phyloP scores from a whole-genome alignment of 2,888 invertebrate genomes.

The Serripes groenlandicus region DNA sequence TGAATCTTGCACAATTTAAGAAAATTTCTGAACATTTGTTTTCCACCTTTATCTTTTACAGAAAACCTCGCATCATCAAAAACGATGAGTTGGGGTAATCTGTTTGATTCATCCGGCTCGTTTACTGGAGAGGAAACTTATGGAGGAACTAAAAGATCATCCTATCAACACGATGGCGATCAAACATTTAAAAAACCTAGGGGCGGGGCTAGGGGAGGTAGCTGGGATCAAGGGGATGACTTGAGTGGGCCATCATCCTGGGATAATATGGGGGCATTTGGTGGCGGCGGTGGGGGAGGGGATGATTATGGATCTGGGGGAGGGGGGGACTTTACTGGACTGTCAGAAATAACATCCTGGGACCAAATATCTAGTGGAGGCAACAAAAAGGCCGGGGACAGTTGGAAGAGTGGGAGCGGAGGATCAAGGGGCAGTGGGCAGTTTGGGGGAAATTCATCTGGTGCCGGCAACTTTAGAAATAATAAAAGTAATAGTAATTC shows the following conservation, averaged over 20 bases:
- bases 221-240: neutral
- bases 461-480: slow-evolving; percentile 51
- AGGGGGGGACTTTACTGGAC: neutral
- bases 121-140: slow-evolving; percentile 1
- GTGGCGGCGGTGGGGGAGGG: neutral
- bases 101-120: slow-evolving; percentile 16
- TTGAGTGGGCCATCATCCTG: slow-evolving; percentile 14
- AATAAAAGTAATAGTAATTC: slow-evolving; percentile 53
- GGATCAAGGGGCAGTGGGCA: neutral
- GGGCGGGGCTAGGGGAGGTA: neutral
- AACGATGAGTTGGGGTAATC: slow-evolving; percentile 32
- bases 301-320: neutral
- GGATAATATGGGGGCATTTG: slow-evolving; percentile 24
- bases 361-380: slow-evolving; percentile 38
- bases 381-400: neutral
- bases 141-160: neutral
- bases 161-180: slow-evolving; percentile 5
- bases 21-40: neutral
- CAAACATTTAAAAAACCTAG: slow-evolving; percentile 16
- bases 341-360: slow-evolving; percentile 51
- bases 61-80: too few relatives aligned
- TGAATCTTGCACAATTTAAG: neutral
- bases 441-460: neutral
- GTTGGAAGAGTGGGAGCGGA: neutral
- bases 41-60: too few relatives aligned